Conservation (phyloP, 2,888 invertebrate genomes). For the Lepidocyrtinus sp. region DNA sequence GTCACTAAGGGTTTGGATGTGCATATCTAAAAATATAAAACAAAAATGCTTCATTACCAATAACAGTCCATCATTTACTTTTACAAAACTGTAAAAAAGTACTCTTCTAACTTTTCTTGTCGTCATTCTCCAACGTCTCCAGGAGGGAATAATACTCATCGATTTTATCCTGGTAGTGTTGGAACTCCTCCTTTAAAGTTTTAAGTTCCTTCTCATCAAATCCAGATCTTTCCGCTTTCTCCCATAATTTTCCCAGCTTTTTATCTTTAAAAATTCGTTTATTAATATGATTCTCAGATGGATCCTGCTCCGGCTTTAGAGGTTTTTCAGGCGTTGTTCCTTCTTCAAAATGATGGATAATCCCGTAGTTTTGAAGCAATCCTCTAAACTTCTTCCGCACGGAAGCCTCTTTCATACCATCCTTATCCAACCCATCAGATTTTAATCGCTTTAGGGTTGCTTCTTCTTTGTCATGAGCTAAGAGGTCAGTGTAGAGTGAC, state of each 20-base stretch:
- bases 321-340: constrained; percentile 76
- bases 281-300: constrained; percentile 76
- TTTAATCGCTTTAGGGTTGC: constrained; percentile 85
- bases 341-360: constrained; percentile 86
- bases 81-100: too few relatives aligned
- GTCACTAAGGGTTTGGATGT: constrained; percentile 51
- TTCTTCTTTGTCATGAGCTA: constrained; percentile 94
- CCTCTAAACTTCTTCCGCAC: constrained; percentile 84
- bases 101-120: constrained; percentile 56
- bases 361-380: constrained; percentile 86
- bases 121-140: constrained; percentile 79
- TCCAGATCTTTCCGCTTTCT: constrained; percentile 86
- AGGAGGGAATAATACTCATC: constrained; percentile 89
- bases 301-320: constrained; percentile 74
- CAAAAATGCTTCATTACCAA: too few relatives aligned
- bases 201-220: constrained; percentile 82
- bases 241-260: constrained; percentile 90
- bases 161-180: constrained; percentile 93
- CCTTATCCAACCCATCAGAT: constrained; percentile 88
- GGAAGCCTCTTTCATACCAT: constrained; percentile 87
- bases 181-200: constrained; percentile 89
- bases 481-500: constrained; percentile 89
- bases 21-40: constrained; percentile 36
- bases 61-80: too few relatives aligned
- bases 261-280: constrained; percentile 90